A percentile compares a stretch with the other conserved stretches of the same genome.
Conservation (phyloP, 2,888 invertebrate genomes). For the Agrochola lota region DNA sequence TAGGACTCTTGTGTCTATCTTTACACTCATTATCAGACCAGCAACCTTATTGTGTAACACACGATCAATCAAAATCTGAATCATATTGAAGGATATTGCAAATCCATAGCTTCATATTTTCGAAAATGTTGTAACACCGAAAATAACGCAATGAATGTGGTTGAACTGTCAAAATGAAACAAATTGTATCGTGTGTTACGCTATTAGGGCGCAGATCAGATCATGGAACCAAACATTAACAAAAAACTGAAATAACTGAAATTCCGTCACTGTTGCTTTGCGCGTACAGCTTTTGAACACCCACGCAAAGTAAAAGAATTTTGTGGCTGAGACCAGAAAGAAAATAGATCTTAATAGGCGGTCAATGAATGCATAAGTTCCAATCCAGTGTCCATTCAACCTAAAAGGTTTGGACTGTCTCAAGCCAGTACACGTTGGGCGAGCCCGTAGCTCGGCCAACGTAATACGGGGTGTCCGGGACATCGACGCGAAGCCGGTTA, state of each 20-base stretch:
- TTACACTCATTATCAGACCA: not conserved
- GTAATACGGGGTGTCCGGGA: too few species aligned
- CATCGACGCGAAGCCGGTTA: too few species aligned
- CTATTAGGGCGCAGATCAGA: not conserved
- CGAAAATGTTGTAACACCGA: too few species aligned
- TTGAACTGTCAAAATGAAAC: too few species aligned
- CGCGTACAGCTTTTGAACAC: not conserved
- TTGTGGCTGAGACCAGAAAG: not conserved
- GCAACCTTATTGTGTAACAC: too few species aligned
- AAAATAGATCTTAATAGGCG: not conserved
- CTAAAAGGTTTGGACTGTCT: conserved; percentile 25
- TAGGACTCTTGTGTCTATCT: not conserved
- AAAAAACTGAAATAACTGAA: not conserved
- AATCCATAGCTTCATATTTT: too few species aligned
- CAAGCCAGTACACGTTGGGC: too few species aligned
- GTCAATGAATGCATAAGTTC: conserved; percentile 16
- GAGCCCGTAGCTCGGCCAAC: too few species aligned
- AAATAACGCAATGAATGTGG: too few species aligned
- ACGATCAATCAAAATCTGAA: too few species aligned
- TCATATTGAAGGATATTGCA: too few species aligned
- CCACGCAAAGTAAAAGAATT: not conserved
- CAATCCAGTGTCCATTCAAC: conserved; percentile 20
- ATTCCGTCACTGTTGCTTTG: not conserved
- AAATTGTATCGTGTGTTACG: too few species aligned
- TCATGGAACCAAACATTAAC: not conserved